Base-by-base conservation (phyloP, 2,797 vertebrate genomes). In the Sardinella longiceps region DNA sequence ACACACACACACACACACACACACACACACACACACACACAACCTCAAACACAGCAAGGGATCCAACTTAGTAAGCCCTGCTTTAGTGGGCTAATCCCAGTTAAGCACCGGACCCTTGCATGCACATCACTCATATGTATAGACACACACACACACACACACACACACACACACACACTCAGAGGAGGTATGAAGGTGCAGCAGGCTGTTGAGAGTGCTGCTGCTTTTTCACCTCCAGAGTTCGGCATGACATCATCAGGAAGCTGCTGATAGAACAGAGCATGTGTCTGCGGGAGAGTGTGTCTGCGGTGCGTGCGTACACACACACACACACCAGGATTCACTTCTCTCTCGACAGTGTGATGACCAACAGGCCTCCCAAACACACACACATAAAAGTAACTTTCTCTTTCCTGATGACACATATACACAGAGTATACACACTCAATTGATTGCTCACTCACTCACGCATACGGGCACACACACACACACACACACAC, bases 1-100 rank as follows among this genome's bases (percentile, higher is more conserved):
- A 84, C 84, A 84, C 30, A 80, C 85, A 82, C 84, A 33, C 84
- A 11, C 74, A 11, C 70, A 77, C 70, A 77, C 3, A 83, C 53
- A 30, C 83, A 77, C 48, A 30, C 85, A 37, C 80, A 63, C 60
- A 45, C 81, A 80, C 37, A 51, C 63, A 82, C 48, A 58, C n/a
- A 28, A 84, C 83, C 5, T n/a, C n/a, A n/a, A n/a, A n/a, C 82
- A 6, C 23, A 12, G 2, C 6, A 45, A 60, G 48, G 48, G 74
- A 53, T 51, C 74, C 48, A 80, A 14, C 46, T 14, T 14, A 58
- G 12, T 15, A 80, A 74, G 74, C 63, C 15, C 33, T 30, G 30
- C 14, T 33, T 70, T 33, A 70, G 30, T 28, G 30, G 28, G 9
- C 63, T 70, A 70, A 70, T 70, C 63, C 63, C 63, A 70, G 63